Evolutionary conservation across 1,140 invertebrate species (phyloP).

Genomic region (Melipona quadrifasciata): DNA sequence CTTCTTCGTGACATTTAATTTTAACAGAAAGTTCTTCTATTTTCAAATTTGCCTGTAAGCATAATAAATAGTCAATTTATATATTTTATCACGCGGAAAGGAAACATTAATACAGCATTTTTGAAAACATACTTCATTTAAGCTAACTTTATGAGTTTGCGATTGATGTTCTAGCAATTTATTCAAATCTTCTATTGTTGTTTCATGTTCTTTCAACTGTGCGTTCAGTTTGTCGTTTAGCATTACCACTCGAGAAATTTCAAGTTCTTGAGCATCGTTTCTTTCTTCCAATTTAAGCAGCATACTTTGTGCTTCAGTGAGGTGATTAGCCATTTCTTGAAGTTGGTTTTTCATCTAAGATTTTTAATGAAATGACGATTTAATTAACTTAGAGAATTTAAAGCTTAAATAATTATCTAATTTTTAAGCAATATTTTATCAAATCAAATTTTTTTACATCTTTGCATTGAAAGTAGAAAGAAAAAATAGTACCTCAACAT

Average conservation of each 20-base stretch:
- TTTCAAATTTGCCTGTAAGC: conserved; percentile 67
- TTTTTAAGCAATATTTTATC: not conserved
- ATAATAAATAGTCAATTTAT: conserved; percentile 4
- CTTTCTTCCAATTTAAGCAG: conserved; percentile 73
- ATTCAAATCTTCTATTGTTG: conserved; percentile 52
- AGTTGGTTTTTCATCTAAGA: conserved; percentile 71
- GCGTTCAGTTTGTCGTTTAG: conserved; percentile 67
- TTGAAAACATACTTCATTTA: conserved; percentile 55
- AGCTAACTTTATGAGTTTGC: conserved; percentile 33
- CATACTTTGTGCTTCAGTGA: conserved; percentile 66
- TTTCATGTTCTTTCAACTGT: conserved; percentile 64
- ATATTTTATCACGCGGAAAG: not conserved
- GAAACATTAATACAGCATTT: not conserved
- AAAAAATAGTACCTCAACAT: conserved; percentile 65
- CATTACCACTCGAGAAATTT: conserved; percentile 70
- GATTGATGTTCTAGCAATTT: conserved; percentile 48
- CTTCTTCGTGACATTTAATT: conserved; percentile 63
- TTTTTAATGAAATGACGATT: conserved; percentile 14
- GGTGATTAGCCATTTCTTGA: conserved; percentile 70
- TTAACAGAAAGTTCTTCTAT: conserved; percentile 61
- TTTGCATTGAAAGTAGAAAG: not conserved
- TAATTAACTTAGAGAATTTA: too few species aligned
- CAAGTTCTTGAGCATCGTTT: conserved; percentile 69
- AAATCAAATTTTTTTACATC: not conserved
- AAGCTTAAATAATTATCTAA: not conserved